Evolutionary conservation across 2,113 vertebrate genomes (phyloP).

Genomic region (Sitta europaea): DNA sequence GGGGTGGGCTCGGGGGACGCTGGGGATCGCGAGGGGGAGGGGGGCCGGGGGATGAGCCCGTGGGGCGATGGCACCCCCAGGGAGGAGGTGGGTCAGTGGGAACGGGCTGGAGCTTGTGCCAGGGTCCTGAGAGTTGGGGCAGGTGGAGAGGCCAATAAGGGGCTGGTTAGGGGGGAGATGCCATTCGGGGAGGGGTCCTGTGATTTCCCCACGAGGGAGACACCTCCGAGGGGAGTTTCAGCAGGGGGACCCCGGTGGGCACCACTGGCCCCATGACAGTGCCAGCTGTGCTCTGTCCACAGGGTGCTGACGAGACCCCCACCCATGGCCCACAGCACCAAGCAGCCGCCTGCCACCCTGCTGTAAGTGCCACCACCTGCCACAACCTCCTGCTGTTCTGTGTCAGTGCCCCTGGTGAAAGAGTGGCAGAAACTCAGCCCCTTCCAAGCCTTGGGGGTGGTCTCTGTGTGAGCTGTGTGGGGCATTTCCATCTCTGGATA

Average conservation of each 20-base stretch:
- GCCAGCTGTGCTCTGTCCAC: not conserved
- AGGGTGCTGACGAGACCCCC: not conserved
- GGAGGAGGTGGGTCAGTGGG: not conserved
- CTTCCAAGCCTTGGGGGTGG: not conserved
- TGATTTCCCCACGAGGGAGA: not conserved
- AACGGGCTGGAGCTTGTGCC: not conserved
- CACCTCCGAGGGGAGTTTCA: not conserved
- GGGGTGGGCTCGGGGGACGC: not conserved
- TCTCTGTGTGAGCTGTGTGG: not conserved
- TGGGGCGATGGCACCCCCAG: not conserved
- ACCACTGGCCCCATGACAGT: not conserved
- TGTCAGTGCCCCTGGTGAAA: not conserved
- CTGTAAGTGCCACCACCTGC: constrained; percentile 62
- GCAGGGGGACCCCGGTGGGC: not conserved
- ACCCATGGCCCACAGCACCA: constrained; percentile 70
- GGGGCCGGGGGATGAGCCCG: not conserved
- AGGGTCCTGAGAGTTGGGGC: not conserved
- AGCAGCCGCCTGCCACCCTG: constrained; percentile 51
- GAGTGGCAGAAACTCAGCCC: not conserved
- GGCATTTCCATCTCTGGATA: not conserved
- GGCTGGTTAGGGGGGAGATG: not conserved
- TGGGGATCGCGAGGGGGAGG: too few relatives aligned
- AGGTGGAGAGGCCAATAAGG: too few relatives aligned
- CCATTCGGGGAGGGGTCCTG: too few relatives aligned
- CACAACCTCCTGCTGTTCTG: not conserved